Evolutionary conservation across 2,113 vertebrate genomes (phyloP).

Genomic region (Calonectris borealis): DNA sequence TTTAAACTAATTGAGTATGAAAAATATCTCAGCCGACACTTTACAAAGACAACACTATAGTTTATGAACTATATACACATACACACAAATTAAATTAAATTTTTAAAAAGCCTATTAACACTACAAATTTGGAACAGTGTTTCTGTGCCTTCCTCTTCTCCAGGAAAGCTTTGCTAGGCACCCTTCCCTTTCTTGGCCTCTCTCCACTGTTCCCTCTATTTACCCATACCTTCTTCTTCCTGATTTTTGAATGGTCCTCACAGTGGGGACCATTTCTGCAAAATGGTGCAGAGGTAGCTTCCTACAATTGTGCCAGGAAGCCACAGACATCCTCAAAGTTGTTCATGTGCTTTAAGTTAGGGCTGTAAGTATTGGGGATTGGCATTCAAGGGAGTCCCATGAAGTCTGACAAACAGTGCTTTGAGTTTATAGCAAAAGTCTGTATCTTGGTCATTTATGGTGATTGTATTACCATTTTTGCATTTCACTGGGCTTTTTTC

Average conservation of each 20-base stretch:
- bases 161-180: background rate
- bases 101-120: background rate
- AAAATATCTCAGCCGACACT: background rate
- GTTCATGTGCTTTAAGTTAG: background rate
- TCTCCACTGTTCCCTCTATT: background rate
- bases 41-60: background rate
- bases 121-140: background rate
- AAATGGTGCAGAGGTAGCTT: background rate
- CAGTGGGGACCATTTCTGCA: background rate
- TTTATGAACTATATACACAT: background rate
- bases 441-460: background rate
- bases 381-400: background rate
- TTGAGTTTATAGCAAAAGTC: background rate
- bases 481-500: background rate
- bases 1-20: background rate
- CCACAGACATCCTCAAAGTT: background rate
- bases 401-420: background rate
- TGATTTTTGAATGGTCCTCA: background rate
- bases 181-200: background rate
- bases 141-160: background rate
- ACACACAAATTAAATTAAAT: background rate
- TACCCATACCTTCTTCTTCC: background rate
- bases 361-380: accelerated
- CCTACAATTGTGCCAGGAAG: background rate
- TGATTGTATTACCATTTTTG: background rate